These are phyloP conservation scores for Polypedilum vanderplanki DNA, from an alignment of 1,140 invertebrate genomes.

Conservation along the genomic window DNA sequence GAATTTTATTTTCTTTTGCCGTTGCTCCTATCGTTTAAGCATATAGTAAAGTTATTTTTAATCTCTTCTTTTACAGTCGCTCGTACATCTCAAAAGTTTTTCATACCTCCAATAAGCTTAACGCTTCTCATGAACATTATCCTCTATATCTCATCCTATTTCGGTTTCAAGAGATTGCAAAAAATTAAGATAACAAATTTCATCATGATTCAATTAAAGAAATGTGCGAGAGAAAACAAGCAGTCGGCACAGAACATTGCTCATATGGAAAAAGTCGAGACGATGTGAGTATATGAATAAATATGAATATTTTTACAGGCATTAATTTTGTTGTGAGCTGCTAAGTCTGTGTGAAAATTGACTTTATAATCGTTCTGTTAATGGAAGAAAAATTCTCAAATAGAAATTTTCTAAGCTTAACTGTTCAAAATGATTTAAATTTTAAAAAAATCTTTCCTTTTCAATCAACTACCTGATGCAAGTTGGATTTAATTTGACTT, in stretches of 20 bases:
- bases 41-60: slow-evolving; percentile 6
- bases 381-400: no score
- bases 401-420: no score
- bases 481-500: no score
- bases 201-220: not conserved
- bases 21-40: not conserved
- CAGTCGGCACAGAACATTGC: not conserved
- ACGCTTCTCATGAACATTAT: not conserved
- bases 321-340: no score
- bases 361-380: no score
- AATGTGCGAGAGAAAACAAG: not conserved
- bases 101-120: slow-evolving; percentile 15
- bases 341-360: no score
- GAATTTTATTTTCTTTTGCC: no score
- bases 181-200: slow-evolving; percentile 21
- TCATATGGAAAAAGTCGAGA: slow-evolving; percentile 19
- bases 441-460: no score
- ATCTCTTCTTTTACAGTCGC: slow-evolving; percentile 9
- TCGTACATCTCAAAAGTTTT: slow-evolving; percentile 3
- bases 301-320: no score
- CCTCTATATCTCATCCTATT: not conserved
- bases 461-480: no score
- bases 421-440: no score
- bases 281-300: not conserved
- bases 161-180: slow-evolving; percentile 25